Evolutionary conservation across 2,797 vertebrate genomes (phyloP), one percentile per base, ranked within the genome.

Genomic region (Cyprinodon diabolis): DNA sequence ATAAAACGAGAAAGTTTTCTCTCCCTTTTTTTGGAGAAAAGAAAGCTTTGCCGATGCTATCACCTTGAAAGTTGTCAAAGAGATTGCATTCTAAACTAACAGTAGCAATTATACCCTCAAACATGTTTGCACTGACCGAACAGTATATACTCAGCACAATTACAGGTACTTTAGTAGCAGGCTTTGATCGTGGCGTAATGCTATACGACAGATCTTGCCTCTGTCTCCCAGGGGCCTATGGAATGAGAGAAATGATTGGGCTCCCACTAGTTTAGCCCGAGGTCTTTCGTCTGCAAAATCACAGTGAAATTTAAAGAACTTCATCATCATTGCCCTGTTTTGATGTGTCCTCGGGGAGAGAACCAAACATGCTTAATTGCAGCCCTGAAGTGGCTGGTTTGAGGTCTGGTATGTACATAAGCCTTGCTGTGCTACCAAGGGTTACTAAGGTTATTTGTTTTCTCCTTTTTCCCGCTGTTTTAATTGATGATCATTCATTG

Each of bases 401-500:
- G 60, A 69, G 56, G 45, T 63, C 60, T 63, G 60, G 71, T 30
- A 30, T 49, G 47, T 51, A 47, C n/a, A 4, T 43, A 68, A 66
- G 68, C 70, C 63, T 80, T 69, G 66, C 47, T 12, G 80, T 47
- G 77, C 75, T 84, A 77, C 77, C 40, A 21, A 67, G 71, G 89
- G 80, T 91, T 84, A 78, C 77, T 0, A 4, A 54, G 86, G 89
- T 90, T 86, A 80, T 91, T 91, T 90, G 86, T 92, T 92, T 91
- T 84, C 78, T 72, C 79, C 74, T 78, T 78, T 75, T 72, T 71
- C 77, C 60, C 37, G 1, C 72, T 13, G 58, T 81, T 91, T 91
- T 90, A 93, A 94, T 89, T 89, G 89, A 93, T 85, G 90, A 93
- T 92, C 82, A 87, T 86, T 91, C 88, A 90, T 91, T 87, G 89